Conservation (phyloP, 2,797 vertebrate species). For the Eulemur coronatus region DNA sequence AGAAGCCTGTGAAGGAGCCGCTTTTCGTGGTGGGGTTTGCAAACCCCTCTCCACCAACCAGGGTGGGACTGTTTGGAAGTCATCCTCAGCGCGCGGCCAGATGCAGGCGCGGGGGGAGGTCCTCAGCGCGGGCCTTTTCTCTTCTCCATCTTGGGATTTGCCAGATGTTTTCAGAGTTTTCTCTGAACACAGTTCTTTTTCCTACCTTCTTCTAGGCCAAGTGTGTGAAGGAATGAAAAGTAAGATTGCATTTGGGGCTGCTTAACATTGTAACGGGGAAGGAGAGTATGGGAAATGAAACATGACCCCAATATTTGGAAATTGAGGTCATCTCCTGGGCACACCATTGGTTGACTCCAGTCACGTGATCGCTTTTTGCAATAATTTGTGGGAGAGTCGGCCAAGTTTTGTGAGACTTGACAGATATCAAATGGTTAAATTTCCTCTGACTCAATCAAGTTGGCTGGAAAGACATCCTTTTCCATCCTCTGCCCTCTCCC, state of each 20-base stretch:
- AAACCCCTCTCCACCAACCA: background rate
- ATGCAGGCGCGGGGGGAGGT: conserved; percentile 26
- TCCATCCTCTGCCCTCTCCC: background rate
- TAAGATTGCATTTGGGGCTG: conserved; percentile 53
- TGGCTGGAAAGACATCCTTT: conserved; percentile 58
- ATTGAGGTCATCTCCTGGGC: conserved; percentile 72
- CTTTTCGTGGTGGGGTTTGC: background rate
- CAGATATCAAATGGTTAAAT: conserved; percentile 70
- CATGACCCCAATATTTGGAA: conserved; percentile 80
- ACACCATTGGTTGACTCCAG: conserved; percentile 27
- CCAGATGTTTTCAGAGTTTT: conserved; percentile 65
- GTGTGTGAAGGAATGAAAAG: conserved; percentile 67
- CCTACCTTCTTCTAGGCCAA: conserved; percentile 62
- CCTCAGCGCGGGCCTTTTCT: background rate
- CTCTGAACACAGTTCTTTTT: conserved; percentile 54
- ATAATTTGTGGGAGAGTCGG: conserved; percentile 45
- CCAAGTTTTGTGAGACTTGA: conserved; percentile 59
- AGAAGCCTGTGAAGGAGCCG: background rate
- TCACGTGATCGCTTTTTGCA: conserved; percentile 61
- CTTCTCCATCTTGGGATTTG: conserved; percentile 19
- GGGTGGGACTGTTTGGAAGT: conserved; percentile 22
- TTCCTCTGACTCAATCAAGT: conserved; percentile 74
- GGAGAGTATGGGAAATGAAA: conserved; percentile 78
- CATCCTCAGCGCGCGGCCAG: background rate
- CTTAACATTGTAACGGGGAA: conserved; percentile 62